Conservation (phyloP, 2,888 invertebrate genomes). For the Drosophila merina region DNA sequence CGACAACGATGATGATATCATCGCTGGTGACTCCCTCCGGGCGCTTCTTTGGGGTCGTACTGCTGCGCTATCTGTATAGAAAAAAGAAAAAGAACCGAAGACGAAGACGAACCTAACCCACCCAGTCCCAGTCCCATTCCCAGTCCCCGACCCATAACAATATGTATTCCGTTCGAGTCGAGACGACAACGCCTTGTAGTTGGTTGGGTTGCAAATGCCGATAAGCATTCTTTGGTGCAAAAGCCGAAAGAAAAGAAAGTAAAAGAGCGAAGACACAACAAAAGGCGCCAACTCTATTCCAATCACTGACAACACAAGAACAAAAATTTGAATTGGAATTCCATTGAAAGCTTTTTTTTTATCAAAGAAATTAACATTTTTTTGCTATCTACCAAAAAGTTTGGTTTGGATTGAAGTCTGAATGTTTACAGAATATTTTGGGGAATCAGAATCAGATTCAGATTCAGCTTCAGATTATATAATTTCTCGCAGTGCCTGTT, state of each 20-base stretch:
- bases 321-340: conserved; percentile 13
- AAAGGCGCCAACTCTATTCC: conserved; percentile 32
- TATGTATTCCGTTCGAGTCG: conserved; percentile 13
- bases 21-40: conserved; percentile 49
- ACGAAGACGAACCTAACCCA: conserved; percentile 20
- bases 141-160: conserved; percentile 37
- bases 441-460: background rate
- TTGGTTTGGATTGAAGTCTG: no score
- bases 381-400: background rate
- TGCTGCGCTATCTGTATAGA: conserved; percentile 55
- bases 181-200: conserved; percentile 40
- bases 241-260: conserved; percentile 37
- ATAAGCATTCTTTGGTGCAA: conserved; percentile 51
- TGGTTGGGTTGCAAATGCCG: conserved; percentile 39
- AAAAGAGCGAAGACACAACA: conserved; percentile 19
- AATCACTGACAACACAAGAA: conserved; percentile 12
- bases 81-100: conserved; percentile 37
- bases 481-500: background rate
- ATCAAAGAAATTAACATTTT: conserved; percentile 2
- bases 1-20: conserved; percentile 75
- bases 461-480: background rate
- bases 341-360: background rate
- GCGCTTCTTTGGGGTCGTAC: conserved; percentile 49
- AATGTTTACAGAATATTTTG: no score
- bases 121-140: conserved; percentile 29